Evolutionary conservation across 2,888 invertebrate species (phyloP).

Genomic region (Mesodorylaimus sp.): DNA sequence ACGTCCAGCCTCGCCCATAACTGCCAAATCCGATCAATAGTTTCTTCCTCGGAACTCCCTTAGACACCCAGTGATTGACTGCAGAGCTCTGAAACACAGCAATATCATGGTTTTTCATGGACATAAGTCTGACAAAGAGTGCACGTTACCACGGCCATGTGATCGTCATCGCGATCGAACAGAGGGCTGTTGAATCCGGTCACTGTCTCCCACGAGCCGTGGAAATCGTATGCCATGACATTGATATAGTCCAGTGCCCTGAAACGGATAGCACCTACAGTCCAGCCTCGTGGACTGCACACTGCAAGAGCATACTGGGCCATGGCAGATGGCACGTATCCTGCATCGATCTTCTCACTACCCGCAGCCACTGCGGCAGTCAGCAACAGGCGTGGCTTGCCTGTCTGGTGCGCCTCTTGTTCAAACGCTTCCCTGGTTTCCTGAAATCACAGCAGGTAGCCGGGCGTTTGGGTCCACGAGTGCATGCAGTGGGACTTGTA

Average conservation of each 20-base stretch:
- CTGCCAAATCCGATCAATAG: neutral
- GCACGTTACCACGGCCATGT: no score
- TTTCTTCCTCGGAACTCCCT: conserved; percentile 3
- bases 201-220: conserved; percentile 8
- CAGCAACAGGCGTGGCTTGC: neutral
- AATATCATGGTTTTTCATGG: no score
- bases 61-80: neutral
- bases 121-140: no score
- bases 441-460: no score
- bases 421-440: no score
- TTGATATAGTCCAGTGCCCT: conserved; percentile 6
- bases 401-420: no score
- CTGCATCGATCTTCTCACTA: neutral
- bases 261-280: neutral
- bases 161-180: neutral
- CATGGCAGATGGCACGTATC: conserved; percentile 3
- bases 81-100: no score
- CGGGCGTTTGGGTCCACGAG: no score
- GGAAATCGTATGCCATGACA: conserved; percentile 10
- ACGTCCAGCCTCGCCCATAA: conserved; percentile 6
- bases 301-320: neutral
- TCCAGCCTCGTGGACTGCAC: neutral
- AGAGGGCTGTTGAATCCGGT: conserved; percentile 9
- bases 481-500: no score
- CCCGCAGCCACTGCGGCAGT: conserved; percentile 8